A percentile compares a stretch with the other conserved stretches of the same genome.
Conservation (phyloP, 2,113 vertebrate genomes). For the Apteryx mantelli region DNA sequence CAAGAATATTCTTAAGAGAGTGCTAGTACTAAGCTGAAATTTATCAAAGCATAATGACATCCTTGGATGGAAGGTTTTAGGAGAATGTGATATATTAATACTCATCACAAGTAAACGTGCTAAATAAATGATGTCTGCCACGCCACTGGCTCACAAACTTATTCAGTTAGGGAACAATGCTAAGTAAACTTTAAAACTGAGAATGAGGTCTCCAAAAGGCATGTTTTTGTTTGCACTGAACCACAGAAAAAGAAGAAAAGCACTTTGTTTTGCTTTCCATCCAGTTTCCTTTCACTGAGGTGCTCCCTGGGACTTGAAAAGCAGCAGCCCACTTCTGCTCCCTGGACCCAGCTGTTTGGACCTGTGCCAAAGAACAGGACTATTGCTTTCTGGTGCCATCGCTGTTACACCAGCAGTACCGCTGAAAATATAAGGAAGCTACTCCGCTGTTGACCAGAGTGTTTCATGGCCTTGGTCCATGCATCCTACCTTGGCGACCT, state of each 20-base stretch:
- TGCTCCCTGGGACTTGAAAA: background rate
- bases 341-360: background rate
- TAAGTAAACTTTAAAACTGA: background rate
- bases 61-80: background rate
- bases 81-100: background rate
- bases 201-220: background rate
- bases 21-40: background rate
- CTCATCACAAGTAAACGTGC: background rate
- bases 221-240: background rate
- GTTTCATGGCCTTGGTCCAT: background rate
- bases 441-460: background rate
- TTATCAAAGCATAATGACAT: background rate
- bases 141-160: background rate
- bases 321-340: background rate
- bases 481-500: background rate
- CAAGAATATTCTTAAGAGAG: background rate
- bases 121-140: conserved; percentile 20
- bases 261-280: background rate
- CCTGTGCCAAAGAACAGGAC: background rate
- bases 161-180: background rate
- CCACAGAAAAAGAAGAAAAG: background rate
- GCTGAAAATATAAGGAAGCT: background rate
- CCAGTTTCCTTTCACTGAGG: background rate
- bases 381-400: background rate
- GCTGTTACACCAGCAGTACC: background rate